phyloP scores from a whole-genome alignment of 2,888 invertebrate genomes.

The Toxonevra muliebris region DNA sequence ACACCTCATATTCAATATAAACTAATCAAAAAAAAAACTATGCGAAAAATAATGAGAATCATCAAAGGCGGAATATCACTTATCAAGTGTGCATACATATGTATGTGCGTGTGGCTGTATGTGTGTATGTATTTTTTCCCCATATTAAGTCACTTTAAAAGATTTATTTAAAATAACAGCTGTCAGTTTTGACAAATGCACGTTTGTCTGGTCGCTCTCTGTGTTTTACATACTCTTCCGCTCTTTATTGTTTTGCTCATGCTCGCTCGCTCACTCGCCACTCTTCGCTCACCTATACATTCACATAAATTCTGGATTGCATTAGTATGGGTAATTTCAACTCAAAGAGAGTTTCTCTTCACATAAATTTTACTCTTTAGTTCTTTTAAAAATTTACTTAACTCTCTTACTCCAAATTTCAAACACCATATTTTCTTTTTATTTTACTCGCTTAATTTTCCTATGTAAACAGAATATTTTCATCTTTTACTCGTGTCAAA shows the following conservation, averaged over 20 bases:
- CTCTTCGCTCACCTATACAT: conserved; percentile 11
- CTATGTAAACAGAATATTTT: too few species aligned
- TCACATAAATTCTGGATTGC: not conserved
- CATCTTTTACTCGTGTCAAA: too few species aligned
- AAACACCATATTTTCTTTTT: too few species aligned
- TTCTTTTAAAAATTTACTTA: too few species aligned
- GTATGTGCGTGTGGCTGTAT: not conserved
- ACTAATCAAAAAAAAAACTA: too few species aligned
- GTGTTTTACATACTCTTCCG: not conserved
- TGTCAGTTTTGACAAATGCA: conserved; percentile 28
- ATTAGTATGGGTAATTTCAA: conserved; percentile 13
- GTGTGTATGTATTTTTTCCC: not conserved
- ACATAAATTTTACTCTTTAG: not conserved
- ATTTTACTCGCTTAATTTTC: too few species aligned
- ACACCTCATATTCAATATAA: too few species aligned
- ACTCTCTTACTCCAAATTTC: too few species aligned
- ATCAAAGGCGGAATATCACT: too few species aligned
- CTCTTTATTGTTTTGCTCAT: not conserved
- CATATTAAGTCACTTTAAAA: conserved; percentile 21
- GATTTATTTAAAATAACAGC: conserved; percentile 30
- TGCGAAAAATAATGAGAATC: too few species aligned
- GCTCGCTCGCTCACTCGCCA: not conserved
- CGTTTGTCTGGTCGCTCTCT: not conserved
- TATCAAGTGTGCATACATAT: not conserved
- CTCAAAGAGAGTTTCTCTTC: not conserved